Base-by-base conservation (phyloP, 2,797 vertebrate species). In the Sciurus vulgaris region DNA sequence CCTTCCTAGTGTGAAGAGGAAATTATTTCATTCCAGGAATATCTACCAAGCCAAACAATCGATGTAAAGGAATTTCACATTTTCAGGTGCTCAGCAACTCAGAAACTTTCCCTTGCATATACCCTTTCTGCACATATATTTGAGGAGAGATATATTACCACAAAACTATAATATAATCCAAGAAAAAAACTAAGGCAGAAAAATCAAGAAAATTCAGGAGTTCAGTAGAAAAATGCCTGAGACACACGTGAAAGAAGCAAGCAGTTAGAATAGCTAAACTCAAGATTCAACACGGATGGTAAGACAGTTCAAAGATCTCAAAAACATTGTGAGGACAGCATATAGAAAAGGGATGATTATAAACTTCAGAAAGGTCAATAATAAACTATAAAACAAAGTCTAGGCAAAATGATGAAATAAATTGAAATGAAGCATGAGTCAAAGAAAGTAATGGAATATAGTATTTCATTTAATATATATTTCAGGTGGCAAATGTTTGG, bases 81-180 rank as follows among this genome's bases (percentile, higher is more conserved):
- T 67, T 83, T 91, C 41, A 65, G 20, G 5, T 24, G 14, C 30
- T 86, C 38, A 78, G 86, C 91, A 12, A 61, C 13, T 63, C 74
- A 70, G 49, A 51, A 94, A 74, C 3, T 72, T n/a, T 85, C 82
- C 28, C 30, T 28, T 65, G 4, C n/a, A 51, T 2, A 33, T 59
- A 70, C 7, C 14, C 77, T 85, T 72, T 73, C 51, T 89, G 59
- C 20, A 81, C 12, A 54, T 20, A 9, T 61, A 28, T 83, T 82
- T 93, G 33, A 96, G 17, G 65, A 84, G 1, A 77, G 26, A 65
- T 30, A 30, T 4, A 73, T 47, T 54, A 69, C 10, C 88, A 30
- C 44, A 93, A 92, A 95, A 95, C 63, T 47, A 44, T 92, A 86
- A 83, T n/a, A 96, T 2, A 91, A 88, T 38, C 18, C 67, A 47